Base-by-base conservation (phyloP, 2,888 invertebrate species). In the Galeopsomyia nigrocyanea region DNA sequence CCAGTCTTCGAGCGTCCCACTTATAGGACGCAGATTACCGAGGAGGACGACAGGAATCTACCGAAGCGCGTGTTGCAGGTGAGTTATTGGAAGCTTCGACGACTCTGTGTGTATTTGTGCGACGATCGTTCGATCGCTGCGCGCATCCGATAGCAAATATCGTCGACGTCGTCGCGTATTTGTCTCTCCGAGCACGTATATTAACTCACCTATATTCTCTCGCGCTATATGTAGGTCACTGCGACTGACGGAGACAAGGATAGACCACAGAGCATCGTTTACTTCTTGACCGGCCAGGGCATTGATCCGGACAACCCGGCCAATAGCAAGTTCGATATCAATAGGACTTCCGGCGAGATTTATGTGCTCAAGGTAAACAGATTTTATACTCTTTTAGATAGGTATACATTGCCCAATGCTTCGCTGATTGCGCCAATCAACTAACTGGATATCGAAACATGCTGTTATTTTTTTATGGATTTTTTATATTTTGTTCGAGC, bases 201-300 rank as follows among this genome's bases (percentile, higher is more conserved):
- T 39, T 39, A 39, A 39, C 39, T 39, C 39, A 39, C 39, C 39
- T 39, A 39, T 39, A 39, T 39, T n/a, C n/a, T n/a, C n/a, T n/a
- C n/a, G n/a, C n/a, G 7, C 39, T 10, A 7, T 47, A 31, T 62
- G 80, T 88, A 98, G 98, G 98, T 98, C 78, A 95, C 94, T 73
- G 98, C 98, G 55, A 96, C 95, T 13, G 98, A 98, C 87, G 97
- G 97, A 64, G 98, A 98, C 88, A 95, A 95, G 85, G 97, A 97
- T 86, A 91, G 98, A 78, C 95, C 95, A 70, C 97, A 97, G 87
- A 95, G 96, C 87, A 97, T 98, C 86, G 96, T 97, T 49, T 98
- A 98, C 88, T 96, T 97, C 88, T 89, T 97, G 76, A 97, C 97
- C 49, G 97, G 97, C 16, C 97, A 97, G 87, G 97, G 97, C 75